Base-by-base conservation (phyloP, 2,113 vertebrate species). In the Dryoscopus gambensis region DNA sequence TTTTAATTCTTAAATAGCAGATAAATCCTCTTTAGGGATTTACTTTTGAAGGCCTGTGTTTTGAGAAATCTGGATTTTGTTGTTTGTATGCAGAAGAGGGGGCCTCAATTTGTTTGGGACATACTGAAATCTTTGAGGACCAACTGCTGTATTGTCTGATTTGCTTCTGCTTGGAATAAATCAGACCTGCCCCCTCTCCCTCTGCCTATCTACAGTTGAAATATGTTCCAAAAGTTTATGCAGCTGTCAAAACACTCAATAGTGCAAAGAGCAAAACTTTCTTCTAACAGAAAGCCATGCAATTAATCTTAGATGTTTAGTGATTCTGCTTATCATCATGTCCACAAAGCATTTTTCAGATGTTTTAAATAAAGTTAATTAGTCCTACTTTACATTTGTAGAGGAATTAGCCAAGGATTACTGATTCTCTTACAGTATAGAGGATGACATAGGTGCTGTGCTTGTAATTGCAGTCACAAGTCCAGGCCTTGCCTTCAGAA, bases 211-310 rank as follows among this genome's bases (percentile, higher is more conserved):
- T 85, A 47, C 78, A 85, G 63, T 74, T 83, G 67, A 82, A 95
- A 91, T 2, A 9, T 33, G 56, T 55, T 96, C 50, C 16, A 12
- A 33, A 93, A 90, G 63, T 83, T 91, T 91, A 47, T 52, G 47
- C 83, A 95, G 71, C 89, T 96, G 84, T 83, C 55, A 88, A 95
- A 94, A 77, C 55, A 65, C 42, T 91, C 59, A 59, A 49, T 77
- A n/a, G 25, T 83, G 46, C 40, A 69, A 88, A 90, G 42, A 91
- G 33, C 63, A 90, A 85, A 93, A 83, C 78, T 80, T 89, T 47
- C 37, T 31, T 88, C 35, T 82, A 55, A 31, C 33, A 69, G 68
- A 77, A 92, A 84, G 67, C 59, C 79, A 70, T 37, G 25, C 42
- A 90, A 69, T 85, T 65, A 28, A 13, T 82, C 57, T 40, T 84